Evolutionary conservation across 2,888 invertebrate genomes (phyloP).

Genomic region (Villa cingulata): DNA sequence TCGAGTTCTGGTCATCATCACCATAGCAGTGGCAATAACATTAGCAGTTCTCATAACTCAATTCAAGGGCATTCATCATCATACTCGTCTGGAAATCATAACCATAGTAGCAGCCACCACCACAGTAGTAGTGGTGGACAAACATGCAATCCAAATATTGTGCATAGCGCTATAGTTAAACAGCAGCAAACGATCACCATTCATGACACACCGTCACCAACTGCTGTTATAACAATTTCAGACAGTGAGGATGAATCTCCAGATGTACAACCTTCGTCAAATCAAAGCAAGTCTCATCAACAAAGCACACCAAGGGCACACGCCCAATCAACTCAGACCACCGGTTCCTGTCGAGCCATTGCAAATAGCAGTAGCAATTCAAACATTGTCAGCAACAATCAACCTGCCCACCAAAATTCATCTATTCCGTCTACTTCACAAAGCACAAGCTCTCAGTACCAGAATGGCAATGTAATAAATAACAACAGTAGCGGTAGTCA

Average conservation of each 20-base stretch:
- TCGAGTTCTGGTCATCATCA: slow-evolving; percentile 7
- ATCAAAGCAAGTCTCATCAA: slow-evolving; percentile 29
- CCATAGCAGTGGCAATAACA: slow-evolving; percentile 20
- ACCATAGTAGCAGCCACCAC: slow-evolving; percentile 21
- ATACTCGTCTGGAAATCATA: slow-evolving; percentile 13
- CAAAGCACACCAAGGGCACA: slow-evolving; percentile 33
- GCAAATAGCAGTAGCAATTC: slow-evolving; percentile 10
- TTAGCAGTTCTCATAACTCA: slow-evolving; percentile 15
- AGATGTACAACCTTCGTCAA: slow-evolving; percentile 22
- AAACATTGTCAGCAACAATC: slow-evolving; percentile 15
- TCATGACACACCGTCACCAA: slow-evolving; percentile 87
- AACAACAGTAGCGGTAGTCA: slow-evolving; percentile 13
- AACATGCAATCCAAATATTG: slow-evolving; percentile 10
- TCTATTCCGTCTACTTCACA: slow-evolving; percentile 13
- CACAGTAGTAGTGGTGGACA: slow-evolving; percentile 23
- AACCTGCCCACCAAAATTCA: slow-evolving; percentile 18
- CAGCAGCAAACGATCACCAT: slow-evolving; percentile 86
- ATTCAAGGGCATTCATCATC: slow-evolving; percentile 15
- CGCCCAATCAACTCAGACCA: background rate
- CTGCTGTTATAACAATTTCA: slow-evolving; percentile 89
- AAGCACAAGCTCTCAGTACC: slow-evolving; percentile 8
- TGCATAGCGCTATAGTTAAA: slow-evolving; percentile 25
- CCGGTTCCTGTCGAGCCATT: slow-evolving; percentile 3
- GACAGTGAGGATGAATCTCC: slow-evolving; percentile 83
- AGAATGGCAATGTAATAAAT: slow-evolving; percentile 13